Evolutionary conservation across 2,888 invertebrate species (phyloP).

Genomic region (Leucania comma): DNA sequence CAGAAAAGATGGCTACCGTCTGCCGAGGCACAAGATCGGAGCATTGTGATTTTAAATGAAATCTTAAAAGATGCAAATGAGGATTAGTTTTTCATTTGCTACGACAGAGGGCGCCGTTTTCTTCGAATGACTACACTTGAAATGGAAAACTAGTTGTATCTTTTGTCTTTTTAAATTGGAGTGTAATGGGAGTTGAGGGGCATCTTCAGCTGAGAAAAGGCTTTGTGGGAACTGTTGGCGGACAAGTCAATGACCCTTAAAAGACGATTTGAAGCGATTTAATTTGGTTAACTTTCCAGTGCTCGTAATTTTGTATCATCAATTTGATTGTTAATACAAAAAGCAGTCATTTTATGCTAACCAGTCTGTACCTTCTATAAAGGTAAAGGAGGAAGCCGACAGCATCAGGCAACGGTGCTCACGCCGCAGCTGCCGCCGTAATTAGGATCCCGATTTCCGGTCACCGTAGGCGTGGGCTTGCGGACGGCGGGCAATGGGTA

Average conservation of each 20-base stretch:
- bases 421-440: too few species aligned
- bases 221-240: neutral
- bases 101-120: conserved; percentile 49
- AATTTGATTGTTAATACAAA: too few species aligned
- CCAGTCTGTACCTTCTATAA: too few species aligned
- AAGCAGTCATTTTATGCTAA: too few species aligned
- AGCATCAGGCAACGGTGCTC: too few species aligned
- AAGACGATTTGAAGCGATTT: neutral
- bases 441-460: too few species aligned
- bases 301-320: too few species aligned
- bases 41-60: conserved; percentile 75
- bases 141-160: conserved; percentile 55
- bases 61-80: conserved; percentile 66
- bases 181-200: conserved; percentile 1
- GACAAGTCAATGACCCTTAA: neutral
- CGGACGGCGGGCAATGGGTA: too few species aligned
- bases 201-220: neutral
- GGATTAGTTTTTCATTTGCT: conserved; percentile 62
- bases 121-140: conserved; percentile 47
- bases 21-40: conserved; percentile 39
- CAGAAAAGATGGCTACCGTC: conserved; percentile 57
- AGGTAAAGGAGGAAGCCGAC: too few species aligned
- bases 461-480: too few species aligned
- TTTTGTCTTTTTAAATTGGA: conserved; percentile 55
- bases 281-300: neutral